Percentiles rank a stretch among this genome's conserved stretches.
Evolutionary conservation across 1,140 invertebrate genomes (phyloP).

Genomic region (Homalodisca vitripennis): DNA sequence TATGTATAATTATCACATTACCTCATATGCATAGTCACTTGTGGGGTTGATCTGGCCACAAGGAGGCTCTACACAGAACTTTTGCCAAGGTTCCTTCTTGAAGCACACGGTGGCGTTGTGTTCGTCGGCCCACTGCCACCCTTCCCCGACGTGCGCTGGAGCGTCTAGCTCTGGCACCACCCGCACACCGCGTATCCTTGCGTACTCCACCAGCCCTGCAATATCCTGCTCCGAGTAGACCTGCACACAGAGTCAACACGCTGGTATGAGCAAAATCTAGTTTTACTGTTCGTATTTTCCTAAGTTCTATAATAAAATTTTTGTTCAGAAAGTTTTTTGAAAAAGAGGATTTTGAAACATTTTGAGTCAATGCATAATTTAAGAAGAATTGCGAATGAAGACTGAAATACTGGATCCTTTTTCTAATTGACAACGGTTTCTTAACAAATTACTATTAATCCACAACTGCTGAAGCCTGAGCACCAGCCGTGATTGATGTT

Average conservation of each 20-base stretch:
- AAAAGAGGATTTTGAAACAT: too few species aligned
- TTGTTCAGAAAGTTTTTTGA: too few species aligned
- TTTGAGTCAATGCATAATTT: too few species aligned
- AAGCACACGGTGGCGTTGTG: constrained; percentile 58
- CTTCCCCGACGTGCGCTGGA: constrained; percentile 84
- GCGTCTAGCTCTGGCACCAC: constrained; percentile 85
- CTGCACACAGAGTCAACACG: constrained; percentile 44
- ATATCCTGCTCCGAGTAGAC: constrained; percentile 72
- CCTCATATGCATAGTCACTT: constrained; percentile 68
- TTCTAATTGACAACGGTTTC: too few species aligned
- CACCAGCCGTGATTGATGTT: too few species aligned
- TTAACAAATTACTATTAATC: too few species aligned
- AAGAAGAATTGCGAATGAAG: too few species aligned
- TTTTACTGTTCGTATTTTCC: too few species aligned
- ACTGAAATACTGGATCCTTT: too few species aligned
- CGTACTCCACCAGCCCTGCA: constrained; percentile 67
- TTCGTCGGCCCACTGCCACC: constrained; percentile 73
- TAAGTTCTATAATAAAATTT: too few species aligned
- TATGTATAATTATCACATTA: constrained; percentile 70
- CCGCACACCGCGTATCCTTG: constrained; percentile 67
- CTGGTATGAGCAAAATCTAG: not conserved
- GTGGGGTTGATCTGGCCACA: constrained; percentile 84
- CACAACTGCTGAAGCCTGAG: too few species aligned
- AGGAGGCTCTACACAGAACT: constrained; percentile 80
- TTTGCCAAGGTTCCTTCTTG: constrained; percentile 70